Evolutionary conservation across 2,888 invertebrate species (phyloP).

Genomic region (Creontiades dilutus): DNA sequence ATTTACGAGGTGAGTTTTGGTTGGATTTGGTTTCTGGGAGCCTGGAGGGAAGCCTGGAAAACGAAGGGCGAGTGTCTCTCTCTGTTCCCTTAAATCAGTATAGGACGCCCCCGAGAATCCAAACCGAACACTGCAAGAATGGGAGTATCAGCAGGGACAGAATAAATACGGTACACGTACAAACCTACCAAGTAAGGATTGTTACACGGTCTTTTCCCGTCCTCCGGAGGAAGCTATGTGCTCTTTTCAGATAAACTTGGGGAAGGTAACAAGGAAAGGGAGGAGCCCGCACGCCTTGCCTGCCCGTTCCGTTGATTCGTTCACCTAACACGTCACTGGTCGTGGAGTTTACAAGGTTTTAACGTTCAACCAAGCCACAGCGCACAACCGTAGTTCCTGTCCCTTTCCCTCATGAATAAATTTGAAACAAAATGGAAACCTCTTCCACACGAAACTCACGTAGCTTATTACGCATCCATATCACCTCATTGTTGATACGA

Average conservation of each 20-base stretch:
- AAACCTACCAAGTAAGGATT: background rate
- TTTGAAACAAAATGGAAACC: background rate
- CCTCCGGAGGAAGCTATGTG: background rate
- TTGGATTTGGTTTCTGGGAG: slow-evolving; percentile 32
- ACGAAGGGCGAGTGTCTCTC: slow-evolving; percentile 22
- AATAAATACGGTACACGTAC: background rate
- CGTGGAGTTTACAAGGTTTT: slow-evolving; percentile 16
- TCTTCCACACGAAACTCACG: background rate
- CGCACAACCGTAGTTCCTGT: slow-evolving; percentile 13
- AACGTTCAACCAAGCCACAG: background rate
- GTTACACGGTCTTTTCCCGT: slow-evolving; percentile 13
- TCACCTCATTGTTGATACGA: no score
- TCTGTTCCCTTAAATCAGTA: slow-evolving; percentile 5
- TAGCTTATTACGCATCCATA: background rate
- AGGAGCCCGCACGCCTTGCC: slow-evolving; percentile 21
- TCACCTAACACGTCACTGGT: slow-evolving; percentile 4
- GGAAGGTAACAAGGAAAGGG: slow-evolving; percentile 17
- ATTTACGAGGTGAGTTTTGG: slow-evolving; percentile 42
- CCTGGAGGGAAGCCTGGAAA: slow-evolving; percentile 23
- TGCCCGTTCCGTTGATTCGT: background rate
- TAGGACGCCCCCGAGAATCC: slow-evolving; percentile 19
- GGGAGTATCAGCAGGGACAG: background rate
- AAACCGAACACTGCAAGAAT: slow-evolving; percentile 2
- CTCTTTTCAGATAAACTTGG: slow-evolving; percentile 8
- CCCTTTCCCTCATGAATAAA: background rate